phyloP scores from a whole-genome alignment of 2,797 vertebrate genomes.

The Amazona ochrocephala region DNA sequence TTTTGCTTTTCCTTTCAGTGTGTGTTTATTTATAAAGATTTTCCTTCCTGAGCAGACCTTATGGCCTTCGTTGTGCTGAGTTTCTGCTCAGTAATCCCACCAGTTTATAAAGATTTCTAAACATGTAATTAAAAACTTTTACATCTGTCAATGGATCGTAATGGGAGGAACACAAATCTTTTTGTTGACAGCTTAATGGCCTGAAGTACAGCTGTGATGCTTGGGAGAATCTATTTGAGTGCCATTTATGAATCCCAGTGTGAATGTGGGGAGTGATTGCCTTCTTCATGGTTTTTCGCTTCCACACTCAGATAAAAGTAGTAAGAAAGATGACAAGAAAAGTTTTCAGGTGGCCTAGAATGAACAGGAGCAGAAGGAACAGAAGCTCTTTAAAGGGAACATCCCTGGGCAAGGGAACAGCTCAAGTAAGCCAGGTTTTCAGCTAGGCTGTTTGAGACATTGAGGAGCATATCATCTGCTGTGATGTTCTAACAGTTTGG shows the following conservation, averaged over 20 bases:
- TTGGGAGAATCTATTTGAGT: neutral
- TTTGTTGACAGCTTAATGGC: neutral
- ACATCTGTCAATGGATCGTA: slow-evolving; percentile 4
- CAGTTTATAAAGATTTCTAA: slow-evolving; percentile 37
- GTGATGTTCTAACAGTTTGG: neutral
- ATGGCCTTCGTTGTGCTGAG: neutral
- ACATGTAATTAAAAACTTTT: slow-evolving; percentile 48
- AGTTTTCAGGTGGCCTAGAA: neutral
- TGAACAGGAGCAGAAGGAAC: neutral
- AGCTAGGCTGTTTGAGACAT: neutral
- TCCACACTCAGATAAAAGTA: neutral
- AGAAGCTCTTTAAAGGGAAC: neutral
- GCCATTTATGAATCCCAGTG: neutral
- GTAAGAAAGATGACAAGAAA: neutral
- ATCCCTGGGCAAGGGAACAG: neutral
- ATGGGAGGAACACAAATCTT: neutral
- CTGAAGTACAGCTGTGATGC: neutral
- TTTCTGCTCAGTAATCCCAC: slow-evolving; percentile 24
- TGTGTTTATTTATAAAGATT: neutral
- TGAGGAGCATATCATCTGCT: neutral
- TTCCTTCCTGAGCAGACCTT: slow-evolving; percentile 19
- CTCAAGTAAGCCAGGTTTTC: neutral
- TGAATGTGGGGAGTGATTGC: neutral
- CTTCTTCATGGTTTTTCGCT: neutral
- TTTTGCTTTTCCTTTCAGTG: slow-evolving; percentile 10